Conservation (phyloP, 2,888 invertebrate genomes). For the Tetranychus truncatus region DNA sequence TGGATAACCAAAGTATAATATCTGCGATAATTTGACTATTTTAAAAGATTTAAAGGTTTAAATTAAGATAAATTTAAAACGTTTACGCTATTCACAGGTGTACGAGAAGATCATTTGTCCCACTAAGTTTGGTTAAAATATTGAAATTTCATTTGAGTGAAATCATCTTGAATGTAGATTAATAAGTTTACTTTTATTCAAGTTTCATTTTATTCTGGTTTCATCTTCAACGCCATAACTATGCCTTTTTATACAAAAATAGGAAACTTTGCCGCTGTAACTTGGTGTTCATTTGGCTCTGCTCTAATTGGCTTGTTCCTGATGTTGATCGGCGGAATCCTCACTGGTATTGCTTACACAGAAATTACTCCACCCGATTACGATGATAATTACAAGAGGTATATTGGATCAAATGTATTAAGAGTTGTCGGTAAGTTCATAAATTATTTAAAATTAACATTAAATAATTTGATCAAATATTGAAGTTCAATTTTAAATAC, state of each 20-base stretch:
- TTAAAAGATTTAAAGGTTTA: no score
- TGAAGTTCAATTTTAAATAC: background rate
- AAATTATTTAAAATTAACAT: no score
- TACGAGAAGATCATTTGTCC: no score
- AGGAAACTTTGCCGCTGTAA: constrained; percentile 23
- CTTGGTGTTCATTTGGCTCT: constrained; percentile 23
- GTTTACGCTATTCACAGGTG: no score
- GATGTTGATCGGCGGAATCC: constrained; percentile 25
- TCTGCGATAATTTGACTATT: no score
- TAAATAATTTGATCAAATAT: background rate
- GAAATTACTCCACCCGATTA: constrained; percentile 27
- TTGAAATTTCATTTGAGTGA: no score
- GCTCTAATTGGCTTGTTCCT: constrained; percentile 25
- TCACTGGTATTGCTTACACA: constrained; percentile 27
- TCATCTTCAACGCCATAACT: background rate
- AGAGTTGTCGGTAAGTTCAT: constrained; percentile 24
- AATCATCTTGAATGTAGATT: no score
- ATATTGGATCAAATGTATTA: constrained; percentile 26
- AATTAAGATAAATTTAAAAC: no score
- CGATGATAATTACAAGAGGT: constrained; percentile 27
- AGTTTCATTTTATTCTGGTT: no score
- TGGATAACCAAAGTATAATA: no score
- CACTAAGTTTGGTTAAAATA: no score
- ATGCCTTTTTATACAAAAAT: constrained; percentile 21
- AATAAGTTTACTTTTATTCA: no score